A percentile compares a stretch with the other conserved stretches of the same genome.
phyloP scores from a whole-genome alignment of 2,888 invertebrate genomes.

The Thecophora atra region DNA sequence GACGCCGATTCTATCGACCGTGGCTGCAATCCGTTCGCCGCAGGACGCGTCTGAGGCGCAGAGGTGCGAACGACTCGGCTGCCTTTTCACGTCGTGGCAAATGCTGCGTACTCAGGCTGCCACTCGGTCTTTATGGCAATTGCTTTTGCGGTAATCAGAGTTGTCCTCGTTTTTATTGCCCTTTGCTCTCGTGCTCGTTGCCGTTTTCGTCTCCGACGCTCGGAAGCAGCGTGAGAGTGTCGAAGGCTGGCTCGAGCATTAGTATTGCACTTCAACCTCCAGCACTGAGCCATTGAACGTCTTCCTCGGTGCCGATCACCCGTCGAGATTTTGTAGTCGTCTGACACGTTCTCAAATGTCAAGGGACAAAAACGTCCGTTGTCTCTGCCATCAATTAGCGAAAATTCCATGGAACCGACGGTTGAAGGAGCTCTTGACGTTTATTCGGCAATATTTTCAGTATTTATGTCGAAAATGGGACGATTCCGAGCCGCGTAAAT shows the following conservation, averaged over 20 bases:
- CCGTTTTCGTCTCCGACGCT: background rate
- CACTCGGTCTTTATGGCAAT: slow-evolving; percentile 23
- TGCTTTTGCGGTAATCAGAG: slow-evolving; percentile 26
- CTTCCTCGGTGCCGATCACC: background rate
- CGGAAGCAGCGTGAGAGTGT: background rate
- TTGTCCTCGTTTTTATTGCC: background rate
- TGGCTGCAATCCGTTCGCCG: slow-evolving; percentile 32
- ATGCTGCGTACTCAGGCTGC: slow-evolving; percentile 8
- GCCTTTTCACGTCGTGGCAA: slow-evolving; percentile 17
- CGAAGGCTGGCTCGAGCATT: too few relatives aligned
- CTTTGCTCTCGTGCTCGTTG: background rate
- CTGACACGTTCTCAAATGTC: too few relatives aligned
- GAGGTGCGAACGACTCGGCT: slow-evolving; percentile 30
- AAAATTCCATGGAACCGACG: too few relatives aligned
- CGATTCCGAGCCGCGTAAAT: too few relatives aligned
- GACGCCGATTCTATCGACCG: slow-evolving; percentile 7
- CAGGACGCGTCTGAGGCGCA: slow-evolving; percentile 32
- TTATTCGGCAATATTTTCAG: too few relatives aligned
- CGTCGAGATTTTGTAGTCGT: slow-evolving; percentile 26
- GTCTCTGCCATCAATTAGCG: too few relatives aligned
- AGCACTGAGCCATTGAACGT: too few relatives aligned
- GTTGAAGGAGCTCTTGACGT: too few relatives aligned
- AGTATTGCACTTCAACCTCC: too few relatives aligned
- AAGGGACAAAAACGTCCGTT: too few relatives aligned
- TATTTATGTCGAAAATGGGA: too few relatives aligned